Evolutionary conservation across 1,140 invertebrate species (phyloP).

Genomic region (Drosophila arizonae): DNA sequence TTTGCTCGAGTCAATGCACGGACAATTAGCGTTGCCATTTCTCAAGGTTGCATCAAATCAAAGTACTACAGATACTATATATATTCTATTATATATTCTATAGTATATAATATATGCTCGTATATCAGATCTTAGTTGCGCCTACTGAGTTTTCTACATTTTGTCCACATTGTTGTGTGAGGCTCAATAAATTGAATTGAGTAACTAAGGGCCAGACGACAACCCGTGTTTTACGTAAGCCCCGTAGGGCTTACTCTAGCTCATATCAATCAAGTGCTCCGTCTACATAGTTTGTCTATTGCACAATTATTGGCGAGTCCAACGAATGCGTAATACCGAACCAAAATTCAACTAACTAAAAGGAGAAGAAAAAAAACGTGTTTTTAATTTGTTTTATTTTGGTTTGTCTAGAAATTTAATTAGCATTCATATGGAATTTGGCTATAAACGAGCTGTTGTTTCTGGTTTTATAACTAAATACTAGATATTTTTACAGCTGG

Average conservation of each 20-base stretch:
- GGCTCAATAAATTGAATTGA: slow-evolving; percentile 10
- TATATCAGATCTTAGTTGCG: background rate
- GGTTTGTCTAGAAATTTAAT: slow-evolving; percentile 9
- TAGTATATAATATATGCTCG: background rate
- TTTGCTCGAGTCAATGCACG: slow-evolving; percentile 47
- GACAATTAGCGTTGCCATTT: slow-evolving; percentile 26
- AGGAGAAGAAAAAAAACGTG: background rate
- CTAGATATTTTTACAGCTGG: background rate
- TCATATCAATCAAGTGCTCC: slow-evolving; percentile 1
- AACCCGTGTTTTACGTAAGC: slow-evolving; percentile 27
- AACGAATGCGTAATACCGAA: background rate
- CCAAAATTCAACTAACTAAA: background rate
- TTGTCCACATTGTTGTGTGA: slow-evolving; percentile 32
- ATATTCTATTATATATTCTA: background rate
- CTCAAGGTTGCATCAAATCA: slow-evolving; percentile 47
- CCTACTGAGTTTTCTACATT: slow-evolving; percentile 9
- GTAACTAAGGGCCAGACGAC: no score
- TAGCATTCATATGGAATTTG: slow-evolving; percentile 5
- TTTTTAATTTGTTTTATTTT: background rate
- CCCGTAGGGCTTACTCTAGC: background rate
- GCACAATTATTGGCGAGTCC: background rate
- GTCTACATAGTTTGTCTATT: background rate
- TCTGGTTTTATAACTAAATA: background rate
- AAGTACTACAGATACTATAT: slow-evolving; percentile 2
- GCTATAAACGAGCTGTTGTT: background rate